Evolutionary conservation across 2,888 invertebrate genomes (phyloP).

Genomic region (Notodonta ziczac): DNA sequence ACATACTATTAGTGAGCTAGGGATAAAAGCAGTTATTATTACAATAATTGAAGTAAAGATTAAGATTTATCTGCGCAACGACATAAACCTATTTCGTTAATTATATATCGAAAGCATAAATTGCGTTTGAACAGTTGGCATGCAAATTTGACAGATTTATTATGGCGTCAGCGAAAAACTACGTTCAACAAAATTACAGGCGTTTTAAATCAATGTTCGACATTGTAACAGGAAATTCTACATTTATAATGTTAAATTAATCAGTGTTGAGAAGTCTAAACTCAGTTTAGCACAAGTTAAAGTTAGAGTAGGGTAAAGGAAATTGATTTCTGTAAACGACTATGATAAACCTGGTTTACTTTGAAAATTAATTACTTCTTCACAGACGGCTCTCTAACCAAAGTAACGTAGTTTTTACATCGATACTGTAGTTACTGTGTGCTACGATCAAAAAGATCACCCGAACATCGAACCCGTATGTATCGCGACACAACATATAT

Average conservation of each 20-base stretch:
- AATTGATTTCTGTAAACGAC: not conserved
- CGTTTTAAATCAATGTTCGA: constrained; percentile 5
- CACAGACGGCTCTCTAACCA: too few relatives aligned
- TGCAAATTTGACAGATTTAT: constrained; percentile 11
- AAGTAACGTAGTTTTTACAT: too few relatives aligned
- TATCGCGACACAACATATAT: constrained; percentile 48
- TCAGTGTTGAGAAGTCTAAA: not conserved
- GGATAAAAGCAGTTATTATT: too few relatives aligned
- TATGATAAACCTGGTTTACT: not conserved
- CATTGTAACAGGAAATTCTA: constrained; percentile 3
- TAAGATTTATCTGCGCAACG: constrained; percentile 4
- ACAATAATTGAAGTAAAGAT: too few relatives aligned
- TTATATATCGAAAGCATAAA: constrained; percentile 7
- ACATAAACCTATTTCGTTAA: constrained; percentile 2
- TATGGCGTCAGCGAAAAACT: constrained; percentile 4
- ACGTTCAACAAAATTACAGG: constrained; percentile 5
- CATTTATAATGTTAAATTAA: not conserved
- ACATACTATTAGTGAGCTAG: too few relatives aligned
- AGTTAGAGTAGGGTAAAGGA: not conserved
- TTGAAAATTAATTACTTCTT: too few relatives aligned
- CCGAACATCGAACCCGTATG: constrained; percentile 39
- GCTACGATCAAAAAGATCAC: constrained; percentile 4
- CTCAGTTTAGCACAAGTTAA: not conserved
- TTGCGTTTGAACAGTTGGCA: constrained; percentile 1
- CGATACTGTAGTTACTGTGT: not conserved